Evolutionary conservation across 2,888 invertebrate genomes (phyloP).

Genomic region (Troglohyphantes excavatus): DNA sequence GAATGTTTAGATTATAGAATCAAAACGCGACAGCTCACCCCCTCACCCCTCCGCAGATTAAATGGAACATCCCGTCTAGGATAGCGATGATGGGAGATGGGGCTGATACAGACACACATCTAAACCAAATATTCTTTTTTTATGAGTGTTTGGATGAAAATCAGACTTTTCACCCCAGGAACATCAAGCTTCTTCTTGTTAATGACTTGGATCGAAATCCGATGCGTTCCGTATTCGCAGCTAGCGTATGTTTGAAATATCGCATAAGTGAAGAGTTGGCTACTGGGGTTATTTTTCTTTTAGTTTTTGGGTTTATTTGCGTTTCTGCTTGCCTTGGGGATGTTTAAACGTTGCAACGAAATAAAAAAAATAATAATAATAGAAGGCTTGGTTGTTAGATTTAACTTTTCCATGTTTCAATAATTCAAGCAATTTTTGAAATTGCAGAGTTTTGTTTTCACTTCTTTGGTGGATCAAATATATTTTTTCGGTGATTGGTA

Average conservation of each 20-base stretch:
- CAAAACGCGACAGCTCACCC: background rate
- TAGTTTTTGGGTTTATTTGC: too few species aligned
- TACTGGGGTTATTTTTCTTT: background rate
- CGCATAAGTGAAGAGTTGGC: background rate
- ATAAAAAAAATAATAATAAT: too few species aligned
- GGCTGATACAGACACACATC: background rate
- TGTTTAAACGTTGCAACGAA: background rate
- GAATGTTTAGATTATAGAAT: conserved; percentile 58
- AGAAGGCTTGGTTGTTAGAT: too few species aligned
- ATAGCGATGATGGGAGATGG: conserved; percentile 5
- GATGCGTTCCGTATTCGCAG: conserved; percentile 47
- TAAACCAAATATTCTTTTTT: background rate
- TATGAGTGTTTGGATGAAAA: background rate
- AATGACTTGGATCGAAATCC: conserved; percentile 15
- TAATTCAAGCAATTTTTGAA: too few species aligned
- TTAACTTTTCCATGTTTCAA: too few species aligned
- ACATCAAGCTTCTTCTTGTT: background rate
- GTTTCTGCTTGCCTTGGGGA: background rate
- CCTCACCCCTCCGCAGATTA: background rate
- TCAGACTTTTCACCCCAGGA: background rate
- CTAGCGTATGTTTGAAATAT: conserved; percentile 8
- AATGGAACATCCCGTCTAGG: background rate
- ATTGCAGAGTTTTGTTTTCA: too few species aligned
- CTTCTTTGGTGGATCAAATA: too few species aligned
- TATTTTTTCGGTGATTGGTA: too few species aligned